These are phyloP conservation scores for Ptychodera flava DNA, from an alignment of 35 echinoderm and acorn worm genomes.

Conservation along the genomic window DNA sequence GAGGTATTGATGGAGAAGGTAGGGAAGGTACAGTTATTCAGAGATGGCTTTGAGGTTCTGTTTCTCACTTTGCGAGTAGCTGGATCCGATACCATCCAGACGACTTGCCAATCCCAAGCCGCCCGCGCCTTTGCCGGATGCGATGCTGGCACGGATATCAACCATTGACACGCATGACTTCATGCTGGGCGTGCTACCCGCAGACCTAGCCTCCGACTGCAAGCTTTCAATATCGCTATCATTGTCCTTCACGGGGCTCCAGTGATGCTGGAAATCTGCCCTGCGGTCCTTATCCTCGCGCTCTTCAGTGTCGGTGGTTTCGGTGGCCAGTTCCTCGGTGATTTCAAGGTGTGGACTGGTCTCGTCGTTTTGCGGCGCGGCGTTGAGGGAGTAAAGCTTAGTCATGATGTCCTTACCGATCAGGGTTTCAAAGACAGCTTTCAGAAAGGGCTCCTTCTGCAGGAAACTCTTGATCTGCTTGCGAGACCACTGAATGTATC, in stretches of 20 bases:
- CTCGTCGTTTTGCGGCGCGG: background rate
- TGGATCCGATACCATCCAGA: background rate
- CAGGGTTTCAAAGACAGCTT: slow-evolving; percentile 65
- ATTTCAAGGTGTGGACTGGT: slow-evolving; percentile 11
- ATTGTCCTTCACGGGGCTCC: background rate
- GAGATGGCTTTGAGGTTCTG: background rate
- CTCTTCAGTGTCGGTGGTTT: background rate
- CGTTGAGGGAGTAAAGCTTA: slow-evolving; percentile 72
- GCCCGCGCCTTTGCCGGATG: slow-evolving; percentile 54
- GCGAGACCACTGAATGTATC: slow-evolving; percentile 83
- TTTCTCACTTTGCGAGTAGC: background rate
- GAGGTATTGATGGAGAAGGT: no score
- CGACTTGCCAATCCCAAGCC: background rate
- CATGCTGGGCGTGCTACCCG: slow-evolving; percentile 52
- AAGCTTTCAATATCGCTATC: background rate
- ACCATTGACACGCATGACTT: slow-evolving; percentile 65
- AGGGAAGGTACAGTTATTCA: background rate
- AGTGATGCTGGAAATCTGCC: slow-evolving; percentile 10
- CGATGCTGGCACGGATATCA: slow-evolving; percentile 83
- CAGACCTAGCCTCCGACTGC: background rate
- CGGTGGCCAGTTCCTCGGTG: slow-evolving; percentile 6
- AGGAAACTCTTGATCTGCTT: slow-evolving; percentile 56
- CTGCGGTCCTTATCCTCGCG: background rate
- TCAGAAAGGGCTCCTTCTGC: slow-evolving; percentile 54
- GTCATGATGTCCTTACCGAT: slow-evolving; percentile 87